Percentiles rank a stretch among this genome's conserved stretches.
phyloP scores from a whole-genome alignment of 1,140 invertebrate species.

The Wiebesia pumilae region DNA sequence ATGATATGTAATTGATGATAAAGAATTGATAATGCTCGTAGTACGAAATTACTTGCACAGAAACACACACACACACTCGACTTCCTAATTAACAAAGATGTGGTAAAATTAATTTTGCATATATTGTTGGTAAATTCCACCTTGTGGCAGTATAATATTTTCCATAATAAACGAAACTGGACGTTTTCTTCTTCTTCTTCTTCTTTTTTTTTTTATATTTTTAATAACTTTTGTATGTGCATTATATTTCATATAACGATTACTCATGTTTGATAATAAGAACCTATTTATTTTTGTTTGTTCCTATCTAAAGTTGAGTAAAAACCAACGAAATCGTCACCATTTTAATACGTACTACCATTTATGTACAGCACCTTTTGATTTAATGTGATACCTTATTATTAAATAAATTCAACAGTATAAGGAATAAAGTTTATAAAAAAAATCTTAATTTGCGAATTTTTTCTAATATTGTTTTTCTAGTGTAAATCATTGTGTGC shows the following conservation, averaged over 20 bases:
- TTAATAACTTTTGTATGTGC: slow-evolving; percentile 70
- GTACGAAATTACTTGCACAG: slow-evolving; percentile 51
- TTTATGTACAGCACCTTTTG: slow-evolving; percentile 72
- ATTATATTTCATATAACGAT: slow-evolving; percentile 69
- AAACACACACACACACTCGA: slow-evolving; percentile 15
- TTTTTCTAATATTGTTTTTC: slow-evolving; percentile 46
- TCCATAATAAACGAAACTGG: slow-evolving; percentile 46
- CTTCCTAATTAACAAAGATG: slow-evolving; percentile 38
- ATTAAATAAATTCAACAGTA: slow-evolving; percentile 66
- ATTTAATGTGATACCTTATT: slow-evolving; percentile 72
- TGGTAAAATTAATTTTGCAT: slow-evolving; percentile 40
- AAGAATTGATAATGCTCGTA: slow-evolving; percentile 49
- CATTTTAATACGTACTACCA: slow-evolving; percentile 67
- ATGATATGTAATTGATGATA: slow-evolving; percentile 45
- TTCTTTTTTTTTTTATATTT: slow-evolving; percentile 62
- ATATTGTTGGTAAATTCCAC: slow-evolving; percentile 45
- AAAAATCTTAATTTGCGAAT: slow-evolving; percentile 43
- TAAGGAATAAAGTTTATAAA: slow-evolving; percentile 56
- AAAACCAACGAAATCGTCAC: slow-evolving; percentile 64
- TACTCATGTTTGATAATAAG: slow-evolving; percentile 67
- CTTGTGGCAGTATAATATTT: slow-evolving; percentile 39
- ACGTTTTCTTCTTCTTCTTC: slow-evolving; percentile 37
- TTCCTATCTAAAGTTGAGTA: slow-evolving; percentile 68
- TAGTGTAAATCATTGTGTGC: slow-evolving; percentile 52
- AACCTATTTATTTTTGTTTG: slow-evolving; percentile 70